These are phyloP conservation scores for Melanocharis versteri DNA, from an alignment of 2,113 vertebrate genomes.

Conservation along the genomic window DNA sequence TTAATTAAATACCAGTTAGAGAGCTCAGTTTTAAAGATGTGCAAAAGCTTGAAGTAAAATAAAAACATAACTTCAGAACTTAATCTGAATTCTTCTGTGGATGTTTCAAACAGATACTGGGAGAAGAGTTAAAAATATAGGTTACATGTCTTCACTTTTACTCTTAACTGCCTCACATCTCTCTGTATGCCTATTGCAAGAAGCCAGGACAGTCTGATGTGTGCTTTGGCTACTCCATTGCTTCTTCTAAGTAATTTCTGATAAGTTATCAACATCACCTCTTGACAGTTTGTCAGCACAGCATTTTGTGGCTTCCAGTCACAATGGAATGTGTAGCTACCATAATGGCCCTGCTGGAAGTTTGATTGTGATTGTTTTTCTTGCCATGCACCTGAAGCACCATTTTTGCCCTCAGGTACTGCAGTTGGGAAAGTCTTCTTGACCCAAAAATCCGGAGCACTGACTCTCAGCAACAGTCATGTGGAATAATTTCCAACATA, in stretches of 20 bases:
- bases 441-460: background rate
- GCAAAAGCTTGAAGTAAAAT: background rate
- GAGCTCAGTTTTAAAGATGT: background rate
- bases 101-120: background rate
- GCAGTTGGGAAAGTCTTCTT: background rate
- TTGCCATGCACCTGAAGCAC: background rate
- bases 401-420: background rate
- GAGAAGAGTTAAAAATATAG: background rate
- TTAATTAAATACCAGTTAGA: background rate
- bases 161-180: background rate
- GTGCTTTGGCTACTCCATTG: background rate
- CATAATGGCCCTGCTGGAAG: background rate
- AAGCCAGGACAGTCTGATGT: background rate
- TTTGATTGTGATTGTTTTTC: background rate
- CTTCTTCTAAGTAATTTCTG: background rate
- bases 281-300: background rate
- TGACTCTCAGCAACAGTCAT: background rate
- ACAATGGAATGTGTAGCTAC: background rate
- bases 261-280: background rate
- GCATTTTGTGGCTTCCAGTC: background rate
- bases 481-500: background rate
- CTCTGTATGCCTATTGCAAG: background rate
- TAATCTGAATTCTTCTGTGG: background rate
- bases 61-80: background rate
- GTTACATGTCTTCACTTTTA: background rate